Conservation (phyloP, 2,888 invertebrate species). For the Smittia aterrima region DNA sequence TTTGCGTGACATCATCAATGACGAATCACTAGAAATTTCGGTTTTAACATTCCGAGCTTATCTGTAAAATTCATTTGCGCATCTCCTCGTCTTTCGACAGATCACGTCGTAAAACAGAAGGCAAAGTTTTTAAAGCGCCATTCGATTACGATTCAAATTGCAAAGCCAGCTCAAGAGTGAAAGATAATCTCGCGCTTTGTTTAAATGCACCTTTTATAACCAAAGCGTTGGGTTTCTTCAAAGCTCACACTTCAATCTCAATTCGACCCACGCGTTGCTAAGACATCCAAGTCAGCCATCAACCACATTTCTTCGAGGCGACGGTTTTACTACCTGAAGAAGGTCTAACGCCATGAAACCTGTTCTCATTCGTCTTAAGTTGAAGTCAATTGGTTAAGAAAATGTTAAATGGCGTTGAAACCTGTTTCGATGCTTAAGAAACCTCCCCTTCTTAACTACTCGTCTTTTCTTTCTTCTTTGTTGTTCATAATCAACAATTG, state of each 20-base stretch:
- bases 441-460: neutral
- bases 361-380: constrained; percentile 16
- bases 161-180: neutral
- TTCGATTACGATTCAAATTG: neutral
- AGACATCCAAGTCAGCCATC: neutral
- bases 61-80: neutral
- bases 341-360: neutral
- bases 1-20: neutral
- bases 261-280: neutral
- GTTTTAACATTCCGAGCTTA: neutral
- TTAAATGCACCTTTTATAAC: neutral
- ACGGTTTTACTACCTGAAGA: neutral
- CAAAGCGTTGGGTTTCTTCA: neutral
- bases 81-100: neutral
- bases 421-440: constrained; percentile 10
- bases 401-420: constrained; percentile 31
- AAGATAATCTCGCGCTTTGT: neutral
- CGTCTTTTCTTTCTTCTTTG: neutral
- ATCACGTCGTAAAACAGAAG: too few species aligned
- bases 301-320: neutral
- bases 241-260: neutral
- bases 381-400: constrained; percentile 28
- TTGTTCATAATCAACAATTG: constrained; percentile 33
- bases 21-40: neutral
- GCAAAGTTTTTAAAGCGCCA: neutral